Base-by-base conservation (phyloP, 2,888 invertebrate species). In the Corythucha ciliata region DNA sequence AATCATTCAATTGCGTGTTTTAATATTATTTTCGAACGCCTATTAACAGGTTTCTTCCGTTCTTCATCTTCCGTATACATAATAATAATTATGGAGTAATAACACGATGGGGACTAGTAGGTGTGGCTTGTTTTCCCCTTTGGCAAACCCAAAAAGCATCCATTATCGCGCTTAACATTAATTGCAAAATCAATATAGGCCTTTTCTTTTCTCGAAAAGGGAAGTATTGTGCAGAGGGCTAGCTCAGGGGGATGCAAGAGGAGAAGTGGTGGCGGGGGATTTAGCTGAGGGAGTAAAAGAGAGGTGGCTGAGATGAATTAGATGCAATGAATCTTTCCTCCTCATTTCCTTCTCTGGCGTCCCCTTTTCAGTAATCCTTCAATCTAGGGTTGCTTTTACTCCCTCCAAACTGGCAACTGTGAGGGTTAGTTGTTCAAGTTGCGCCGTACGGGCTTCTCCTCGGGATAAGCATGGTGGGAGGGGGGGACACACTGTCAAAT, bases 111-210 rank as follows among this genome's bases (percentile, higher is more conserved):
- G n/a, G n/a, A n/a, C n/a, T n/a, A n/a, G 18, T 26, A 29, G 45
- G 32, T 32, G 45, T 32, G 48, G 46, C 36, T 52, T 37, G 45
- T 52, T 45, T 41, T 51, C 45, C 51, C 46, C 39, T 40, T 32
- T 45, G 24, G 14, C 10, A 37, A 39, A 36, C 36, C 39, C 32
- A 41, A 46, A 37, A 41, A 36, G 50, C 46, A 49, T 59, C 59
- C 60, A 60, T 64, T 63, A 63, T 63, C 64, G 58, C 63, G 58
- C 60, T 61, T 59, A 58, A 60, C 63, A 63, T 63, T 63, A 64
- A 64, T 63, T 64, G 62, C 61, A 64, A 63, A 64, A 64, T 63
- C 64, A 59, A 63, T 63, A 61, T 49, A 39, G 39, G 48, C 55
- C 41, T 29, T n/a, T n/a, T n/a, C n/a, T n/a, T n/a, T n/a, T n/a